These are phyloP conservation scores for Drosophila meridionalis DNA, from an alignment of 2,888 invertebrate genomes.

Conservation along the genomic window DNA sequence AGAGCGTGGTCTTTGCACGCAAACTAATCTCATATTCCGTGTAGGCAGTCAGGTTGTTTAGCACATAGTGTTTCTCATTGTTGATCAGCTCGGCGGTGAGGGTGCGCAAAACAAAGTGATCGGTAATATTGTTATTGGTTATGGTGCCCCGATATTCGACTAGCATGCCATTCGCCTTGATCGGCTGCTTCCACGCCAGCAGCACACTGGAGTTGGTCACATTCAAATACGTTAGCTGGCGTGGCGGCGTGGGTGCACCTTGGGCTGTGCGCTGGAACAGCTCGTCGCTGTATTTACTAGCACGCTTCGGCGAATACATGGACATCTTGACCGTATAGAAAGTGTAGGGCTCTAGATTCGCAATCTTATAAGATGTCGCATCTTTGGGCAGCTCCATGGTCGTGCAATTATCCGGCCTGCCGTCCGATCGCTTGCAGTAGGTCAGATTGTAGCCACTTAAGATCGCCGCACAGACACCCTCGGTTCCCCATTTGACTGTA, in stretches of 20 bases:
- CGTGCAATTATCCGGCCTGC: constrained; percentile 64
- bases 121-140: constrained; percentile 36
- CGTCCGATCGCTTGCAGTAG: constrained; percentile 87
- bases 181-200: constrained; percentile 88
- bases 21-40: constrained; percentile 90
- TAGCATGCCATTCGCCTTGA: constrained; percentile 90
- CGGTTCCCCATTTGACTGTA: constrained; percentile 91
- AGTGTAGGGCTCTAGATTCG: constrained; percentile 89
- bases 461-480: constrained; percentile 90
- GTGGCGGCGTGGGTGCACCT: constrained; percentile 87
- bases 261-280: constrained; percentile 89
- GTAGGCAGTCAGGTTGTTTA: constrained; percentile 86
- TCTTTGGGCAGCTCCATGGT: constrained; percentile 52
- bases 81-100: constrained; percentile 49
- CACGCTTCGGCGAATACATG: constrained; percentile 87
- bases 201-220: constrained; percentile 42
- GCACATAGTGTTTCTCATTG: constrained; percentile 67
- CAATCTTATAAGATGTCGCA: constrained; percentile 86
- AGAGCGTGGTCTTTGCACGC: constrained; percentile 89
- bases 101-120: constrained; percentile 37
- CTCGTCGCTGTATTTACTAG: constrained; percentile 87
- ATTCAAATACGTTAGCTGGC: constrained; percentile 42
- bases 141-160: constrained; percentile 55
- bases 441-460: constrained; percentile 91
- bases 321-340: constrained; percentile 90